phyloP scores from a whole-genome alignment of 2,888 invertebrate species.

The Zelleria hepariella region DNA sequence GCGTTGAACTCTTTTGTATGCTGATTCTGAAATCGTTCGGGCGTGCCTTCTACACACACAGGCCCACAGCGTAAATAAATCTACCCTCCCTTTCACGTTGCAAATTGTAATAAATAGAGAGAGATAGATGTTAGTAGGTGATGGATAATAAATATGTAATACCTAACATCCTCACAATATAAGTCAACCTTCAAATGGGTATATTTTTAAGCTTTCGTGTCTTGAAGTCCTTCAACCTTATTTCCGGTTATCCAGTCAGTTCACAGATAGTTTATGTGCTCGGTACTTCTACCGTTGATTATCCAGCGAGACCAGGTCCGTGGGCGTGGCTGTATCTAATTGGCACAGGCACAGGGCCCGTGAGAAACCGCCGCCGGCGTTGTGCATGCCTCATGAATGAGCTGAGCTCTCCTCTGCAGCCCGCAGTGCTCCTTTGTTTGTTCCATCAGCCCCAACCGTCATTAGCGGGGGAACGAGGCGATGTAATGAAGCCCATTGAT shows the following conservation, averaged over 20 bases:
- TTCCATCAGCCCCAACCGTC: neutral
- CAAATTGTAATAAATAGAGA: no score
- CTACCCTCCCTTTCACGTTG: no score
- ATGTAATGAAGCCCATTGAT: neutral
- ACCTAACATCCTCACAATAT: no score
- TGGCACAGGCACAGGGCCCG: slow-evolving; percentile 2
- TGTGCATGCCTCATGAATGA: slow-evolving; percentile 6
- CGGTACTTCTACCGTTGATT: neutral
- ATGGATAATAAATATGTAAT: no score
- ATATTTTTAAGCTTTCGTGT: no score
- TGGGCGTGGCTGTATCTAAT: slow-evolving; percentile 5
- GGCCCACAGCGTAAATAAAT: no score
- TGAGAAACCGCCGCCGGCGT: slow-evolving; percentile 7
- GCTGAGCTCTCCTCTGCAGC: neutral
- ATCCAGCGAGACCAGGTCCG: neutral
- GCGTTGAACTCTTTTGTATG: neutral
- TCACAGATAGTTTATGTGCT: no score
- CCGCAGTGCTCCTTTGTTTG: neutral
- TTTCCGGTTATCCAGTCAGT: no score
- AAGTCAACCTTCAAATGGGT: no score
- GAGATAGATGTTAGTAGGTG: no score
- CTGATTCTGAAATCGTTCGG: neutral
- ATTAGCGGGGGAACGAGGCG: neutral
- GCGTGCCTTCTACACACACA: neutral
- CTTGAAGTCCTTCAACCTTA: no score